These are phyloP conservation scores for Micromys minutus DNA, from an alignment of 2,113 vertebrate species.

Conservation along the genomic window DNA sequence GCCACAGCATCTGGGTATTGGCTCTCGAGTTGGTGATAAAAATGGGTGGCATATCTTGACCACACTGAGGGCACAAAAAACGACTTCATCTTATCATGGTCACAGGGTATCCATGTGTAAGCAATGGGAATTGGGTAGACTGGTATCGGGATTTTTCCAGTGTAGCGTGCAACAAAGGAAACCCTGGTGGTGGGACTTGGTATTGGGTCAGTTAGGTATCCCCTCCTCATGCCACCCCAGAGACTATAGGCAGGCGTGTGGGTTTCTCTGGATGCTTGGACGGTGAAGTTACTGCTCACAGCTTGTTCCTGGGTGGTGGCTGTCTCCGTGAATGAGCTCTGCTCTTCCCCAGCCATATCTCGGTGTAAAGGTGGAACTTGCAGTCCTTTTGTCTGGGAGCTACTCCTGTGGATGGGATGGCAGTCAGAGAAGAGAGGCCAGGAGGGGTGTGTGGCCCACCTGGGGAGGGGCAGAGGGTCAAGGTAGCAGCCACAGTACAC, in stretches of 20 bases:
- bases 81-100: rapidly evolving
- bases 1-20: rapidly evolving
- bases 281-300: neutral
- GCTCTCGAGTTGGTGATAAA: rapidly evolving
- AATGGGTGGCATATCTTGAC: rapidly evolving
- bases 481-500: neutral
- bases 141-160: rapidly evolving
- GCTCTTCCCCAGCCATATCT: neutral
- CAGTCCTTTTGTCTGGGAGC: neutral
- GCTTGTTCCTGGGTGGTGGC: neutral
- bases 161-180: rapidly evolving
- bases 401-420: neutral
- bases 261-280: neutral
- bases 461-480: neutral
- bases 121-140: neutral
- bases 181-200: rapidly evolving
- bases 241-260: neutral
- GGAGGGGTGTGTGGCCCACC: neutral
- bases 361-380: neutral
- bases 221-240: neutral
- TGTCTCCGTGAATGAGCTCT: too few species aligned
- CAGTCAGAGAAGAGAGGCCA: neutral
- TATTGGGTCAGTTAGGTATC: rapidly evolving
- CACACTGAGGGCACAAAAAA: neutral
- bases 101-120: rapidly evolving